These are phyloP conservation scores for Brachymystax lenok DNA, from an alignment of 2,797 vertebrate species.

Conservation along the genomic window DNA sequence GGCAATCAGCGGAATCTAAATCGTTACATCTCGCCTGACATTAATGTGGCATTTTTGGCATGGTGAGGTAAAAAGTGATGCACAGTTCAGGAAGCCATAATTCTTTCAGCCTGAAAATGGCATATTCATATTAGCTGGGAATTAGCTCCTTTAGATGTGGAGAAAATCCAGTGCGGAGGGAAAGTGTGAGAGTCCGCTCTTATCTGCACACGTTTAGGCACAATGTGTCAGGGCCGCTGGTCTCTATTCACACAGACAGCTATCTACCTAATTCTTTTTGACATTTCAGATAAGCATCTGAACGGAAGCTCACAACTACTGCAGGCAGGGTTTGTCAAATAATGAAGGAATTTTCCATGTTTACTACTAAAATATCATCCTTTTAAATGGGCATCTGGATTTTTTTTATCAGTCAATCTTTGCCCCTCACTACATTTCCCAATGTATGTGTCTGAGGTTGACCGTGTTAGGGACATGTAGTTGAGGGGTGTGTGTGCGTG, in stretches of 20 bases:
- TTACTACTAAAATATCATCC: slow-evolving; percentile 70
- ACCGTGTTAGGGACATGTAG: slow-evolving; percentile 32
- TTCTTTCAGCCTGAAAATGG: slow-evolving; percentile 64
- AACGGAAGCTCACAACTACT: slow-evolving; percentile 40
- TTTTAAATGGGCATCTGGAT: slow-evolving; percentile 68
- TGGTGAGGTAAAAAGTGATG: slow-evolving; percentile 69
- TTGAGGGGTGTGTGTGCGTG: too few relatives aligned
- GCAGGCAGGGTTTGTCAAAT: slow-evolving; percentile 67
- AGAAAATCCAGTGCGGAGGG: slow-evolving; percentile 43
- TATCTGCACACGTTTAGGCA: slow-evolving; percentile 63
- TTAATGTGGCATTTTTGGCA: slow-evolving; percentile 84
- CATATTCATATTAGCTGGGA: slow-evolving; percentile 80
- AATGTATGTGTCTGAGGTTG: slow-evolving; percentile 35
- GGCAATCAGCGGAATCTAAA: slow-evolving; percentile 78
- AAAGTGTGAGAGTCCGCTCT: slow-evolving; percentile 60
- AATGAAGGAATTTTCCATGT: slow-evolving; percentile 69
- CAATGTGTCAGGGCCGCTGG: slow-evolving; percentile 53
- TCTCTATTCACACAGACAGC: slow-evolving; percentile 70
- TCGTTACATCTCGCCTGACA: slow-evolving; percentile 82
- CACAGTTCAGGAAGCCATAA: slow-evolving; percentile 68
- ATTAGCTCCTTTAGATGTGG: slow-evolving; percentile 68
- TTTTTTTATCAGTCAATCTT: slow-evolving; percentile 53
- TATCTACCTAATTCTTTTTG: slow-evolving; percentile 80
- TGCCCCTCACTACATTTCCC: slow-evolving; percentile 48
- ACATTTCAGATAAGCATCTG: slow-evolving; percentile 80